Percentiles rank a stretch among this genome's conserved stretches.
phyloP scores from a whole-genome alignment of 35 echinoderm and acorn worm species.

The Holothuria glaberrima region DNA sequence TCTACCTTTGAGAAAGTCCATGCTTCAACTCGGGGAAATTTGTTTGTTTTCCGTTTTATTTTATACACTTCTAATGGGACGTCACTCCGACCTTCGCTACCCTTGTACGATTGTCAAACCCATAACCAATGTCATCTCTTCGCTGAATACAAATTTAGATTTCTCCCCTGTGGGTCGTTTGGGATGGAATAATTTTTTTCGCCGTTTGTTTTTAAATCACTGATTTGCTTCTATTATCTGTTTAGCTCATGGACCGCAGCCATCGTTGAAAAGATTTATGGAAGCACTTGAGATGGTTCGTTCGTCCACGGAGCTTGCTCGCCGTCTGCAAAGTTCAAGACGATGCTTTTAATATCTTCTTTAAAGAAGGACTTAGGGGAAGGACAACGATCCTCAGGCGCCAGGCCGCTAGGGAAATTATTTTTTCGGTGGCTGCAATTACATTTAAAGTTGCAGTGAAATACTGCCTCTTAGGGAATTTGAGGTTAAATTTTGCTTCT shows the following conservation, averaged over 20 bases:
- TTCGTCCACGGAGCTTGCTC: neutral
- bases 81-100: constrained; percentile 17
- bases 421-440: constrained; percentile 8
- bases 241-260: constrained; percentile 32
- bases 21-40: constrained; percentile 22
- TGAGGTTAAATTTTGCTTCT: too few relatives aligned
- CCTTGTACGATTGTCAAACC: constrained; percentile 38
- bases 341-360: too few relatives aligned
- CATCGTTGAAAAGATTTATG: constrained; percentile 53
- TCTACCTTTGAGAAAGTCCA: constrained; percentile 41
- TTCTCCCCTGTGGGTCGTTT: constrained; percentile 54
- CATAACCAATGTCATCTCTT: constrained; percentile 28
- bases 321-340: neutral
- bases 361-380: too few relatives aligned
- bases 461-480: neutral
- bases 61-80: constrained; percentile 56
- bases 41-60: constrained; percentile 57
- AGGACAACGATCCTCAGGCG: neutral
- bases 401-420: constrained; percentile 48
- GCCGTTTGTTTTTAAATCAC: constrained; percentile 34
- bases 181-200: constrained; percentile 32
- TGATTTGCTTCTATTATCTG: constrained; percentile 55
- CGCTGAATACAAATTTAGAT: constrained; percentile 46
- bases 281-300: constrained; percentile 21
- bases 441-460: constrained; percentile 28